Evolutionary conservation across 2,113 vertebrate genomes (phyloP), one percentile per base, ranked within the genome.

Genomic region (Toxotes jaculatrix): DNA sequence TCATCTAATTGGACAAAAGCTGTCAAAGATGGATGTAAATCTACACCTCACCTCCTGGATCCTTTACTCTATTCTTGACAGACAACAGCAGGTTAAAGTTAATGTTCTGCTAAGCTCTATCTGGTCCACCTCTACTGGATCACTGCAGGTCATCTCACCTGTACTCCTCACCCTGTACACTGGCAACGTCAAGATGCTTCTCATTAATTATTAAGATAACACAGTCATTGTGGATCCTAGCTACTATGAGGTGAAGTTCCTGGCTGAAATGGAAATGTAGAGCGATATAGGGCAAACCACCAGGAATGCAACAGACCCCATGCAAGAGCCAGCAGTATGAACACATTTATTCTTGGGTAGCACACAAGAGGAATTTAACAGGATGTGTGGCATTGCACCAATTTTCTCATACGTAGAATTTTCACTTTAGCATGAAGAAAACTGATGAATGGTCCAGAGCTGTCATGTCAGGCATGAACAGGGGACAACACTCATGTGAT

Each of bases 191-290:
- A 67, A 68, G 16, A 61, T 51, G 16, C n/a, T 7, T 61, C 32
- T 53, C 17, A 69, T 78, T 69, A 69, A 78, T 69, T 61, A 68
- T 53, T 32, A 3, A 17, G 42, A 32, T 31, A 66, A 47, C 23
- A 45, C n/a, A 31, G 23, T 31, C 42, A 47, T 31, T 31, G 42
- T 65, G 27, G 16, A 47, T 31, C 17, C n/a, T 31, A 4, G 42
- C 27, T 19, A 47, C 42, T 19, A 23, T 65, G 13, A 17, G 42
- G 42, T 32, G 59, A 27, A 23, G n/a, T 19, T 34, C 32, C 5
- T 36, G 16, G 59, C 7, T 21, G 3, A 61, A 53, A 53, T 21
- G 49, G 8, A 53, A 36, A 61, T 10, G 13, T 21, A 49, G 2
- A 76, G 51, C 45, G 19, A 7, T 56, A 64, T 36, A 7, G 4